Evolutionary conservation across 2,113 vertebrate species (phyloP), one percentile per base, ranked within the genome.

Genomic region (Hemiprocne comata): DNA sequence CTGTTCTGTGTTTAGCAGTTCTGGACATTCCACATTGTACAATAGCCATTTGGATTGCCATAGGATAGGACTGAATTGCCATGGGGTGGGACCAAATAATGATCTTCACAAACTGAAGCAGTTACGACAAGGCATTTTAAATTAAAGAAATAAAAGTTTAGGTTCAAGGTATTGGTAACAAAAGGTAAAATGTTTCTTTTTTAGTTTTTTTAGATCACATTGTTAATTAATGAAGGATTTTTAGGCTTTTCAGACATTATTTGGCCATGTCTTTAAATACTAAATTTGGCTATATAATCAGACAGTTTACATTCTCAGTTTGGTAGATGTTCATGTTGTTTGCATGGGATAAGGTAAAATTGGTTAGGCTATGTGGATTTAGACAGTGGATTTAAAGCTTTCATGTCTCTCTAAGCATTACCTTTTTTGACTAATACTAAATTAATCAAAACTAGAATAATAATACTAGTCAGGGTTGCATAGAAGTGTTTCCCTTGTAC

Each of bases 131-230:
- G 18, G 29, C n/a, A 36, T 67, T 75, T 18, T 91, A 69, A 92
- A 54, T 74, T 89, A 28, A 23, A 72, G 38, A 85, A 91, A 73
- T 73, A 94, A 89, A 93, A 58, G 42, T 85, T 94, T 17, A 77
- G 7, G 2, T 85, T 94, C 13, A 31, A 60, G 23, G 4, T 79
- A 11, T 38, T 79, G 25, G 15, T 87, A 62, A 58, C 54, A 19
- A 91, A 62, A 70, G 28, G 23, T 31, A 57, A 36, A 70, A 19
- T 61, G 20, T 57, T 67, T 55, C 16, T 62, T 71, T 20, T 29
- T 48, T 85, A 12, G 11, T 28, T 51, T 65, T 50, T 72, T 58
- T 13, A 48, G 12, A 34, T 88, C 10, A 24, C n/a, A 12, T 72
- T 92, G 34, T 80, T 73, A 48, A 86, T 13, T 8, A 33, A 0